Evolutionary conservation across 2,888 invertebrate genomes (phyloP).

Genomic region (Torymus texanus): DNA sequence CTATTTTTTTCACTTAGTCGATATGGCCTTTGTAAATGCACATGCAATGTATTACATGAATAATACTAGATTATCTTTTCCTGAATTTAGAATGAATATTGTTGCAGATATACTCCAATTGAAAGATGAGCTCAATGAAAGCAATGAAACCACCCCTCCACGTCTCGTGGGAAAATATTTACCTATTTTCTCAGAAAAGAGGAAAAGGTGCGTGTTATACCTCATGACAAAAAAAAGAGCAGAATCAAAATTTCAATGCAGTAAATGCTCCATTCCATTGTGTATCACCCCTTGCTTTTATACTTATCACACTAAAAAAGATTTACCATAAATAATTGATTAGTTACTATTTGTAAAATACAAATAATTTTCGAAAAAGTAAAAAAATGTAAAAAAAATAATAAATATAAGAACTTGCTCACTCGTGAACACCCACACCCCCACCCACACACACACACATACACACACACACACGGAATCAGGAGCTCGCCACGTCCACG

Average conservation of each 20-base stretch:
- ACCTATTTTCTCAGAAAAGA: background rate
- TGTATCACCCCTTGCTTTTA: constrained; percentile 20
- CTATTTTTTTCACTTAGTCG: constrained; percentile 45
- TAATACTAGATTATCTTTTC: too few species aligned
- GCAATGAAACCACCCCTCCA: background rate
- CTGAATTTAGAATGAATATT: background rate
- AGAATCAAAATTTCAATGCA: background rate
- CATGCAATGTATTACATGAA: background rate
- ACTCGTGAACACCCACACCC: too few species aligned
- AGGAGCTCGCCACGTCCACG: too few species aligned
- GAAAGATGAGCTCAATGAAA: constrained; percentile 4
- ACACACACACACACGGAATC: too few species aligned
- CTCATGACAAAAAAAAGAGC: constrained; percentile 10
- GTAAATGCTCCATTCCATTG: background rate
- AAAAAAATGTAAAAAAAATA: too few species aligned
- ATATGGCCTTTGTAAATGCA: background rate
- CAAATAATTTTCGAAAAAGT: background rate
- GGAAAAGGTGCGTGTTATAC: background rate
- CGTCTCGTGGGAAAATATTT: too few species aligned
- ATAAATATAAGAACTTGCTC: too few species aligned
- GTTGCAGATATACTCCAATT: constrained; percentile 5
- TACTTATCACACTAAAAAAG: constrained; percentile 6
- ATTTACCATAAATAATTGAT: constrained; percentile 7
- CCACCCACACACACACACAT: too few species aligned
- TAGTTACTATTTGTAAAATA: background rate